Evolutionary conservation across 2,113 vertebrate genomes (phyloP).

Genomic region (Pelecanus crispus): DNA sequence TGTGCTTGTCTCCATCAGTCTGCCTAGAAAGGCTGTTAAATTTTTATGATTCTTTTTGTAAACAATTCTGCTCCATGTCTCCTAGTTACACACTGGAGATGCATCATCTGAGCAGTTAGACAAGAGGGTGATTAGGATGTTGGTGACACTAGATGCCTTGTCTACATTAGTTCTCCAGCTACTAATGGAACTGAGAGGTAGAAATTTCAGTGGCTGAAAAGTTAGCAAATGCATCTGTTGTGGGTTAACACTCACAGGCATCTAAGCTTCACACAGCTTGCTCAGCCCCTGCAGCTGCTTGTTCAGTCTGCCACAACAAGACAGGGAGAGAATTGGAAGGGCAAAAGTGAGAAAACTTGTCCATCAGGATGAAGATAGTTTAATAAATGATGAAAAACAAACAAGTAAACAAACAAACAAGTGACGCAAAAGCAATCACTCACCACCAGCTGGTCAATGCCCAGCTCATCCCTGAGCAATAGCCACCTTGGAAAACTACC

Average conservation of each 20-base stretch:
- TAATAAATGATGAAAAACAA: not conserved
- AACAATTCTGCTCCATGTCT: not conserved
- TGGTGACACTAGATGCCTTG: not conserved
- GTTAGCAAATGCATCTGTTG: not conserved
- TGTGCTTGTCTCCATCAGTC: not conserved
- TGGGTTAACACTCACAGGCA: not conserved
- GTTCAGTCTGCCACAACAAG: not conserved
- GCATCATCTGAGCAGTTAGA: not conserved
- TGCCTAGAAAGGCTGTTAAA: not conserved
- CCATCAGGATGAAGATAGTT: not conserved
- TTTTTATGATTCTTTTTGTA: not conserved
- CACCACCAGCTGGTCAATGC: not conserved
- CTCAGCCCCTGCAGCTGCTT: fast-evolving
- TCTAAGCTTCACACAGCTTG: not conserved
- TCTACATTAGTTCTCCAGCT: not conserved
- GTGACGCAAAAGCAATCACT: not conserved
- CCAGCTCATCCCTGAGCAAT: not conserved
- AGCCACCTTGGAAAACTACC: not conserved
- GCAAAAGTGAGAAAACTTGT: not conserved
- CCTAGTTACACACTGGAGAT: not conserved
- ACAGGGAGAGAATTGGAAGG: not conserved
- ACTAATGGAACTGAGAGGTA: not conserved
- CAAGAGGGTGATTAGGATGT: not conserved
- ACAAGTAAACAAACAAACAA: not conserved
- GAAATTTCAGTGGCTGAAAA: not conserved